Base-by-base conservation (phyloP, 1,140 invertebrate genomes). In the Meteorus sp. region DNA sequence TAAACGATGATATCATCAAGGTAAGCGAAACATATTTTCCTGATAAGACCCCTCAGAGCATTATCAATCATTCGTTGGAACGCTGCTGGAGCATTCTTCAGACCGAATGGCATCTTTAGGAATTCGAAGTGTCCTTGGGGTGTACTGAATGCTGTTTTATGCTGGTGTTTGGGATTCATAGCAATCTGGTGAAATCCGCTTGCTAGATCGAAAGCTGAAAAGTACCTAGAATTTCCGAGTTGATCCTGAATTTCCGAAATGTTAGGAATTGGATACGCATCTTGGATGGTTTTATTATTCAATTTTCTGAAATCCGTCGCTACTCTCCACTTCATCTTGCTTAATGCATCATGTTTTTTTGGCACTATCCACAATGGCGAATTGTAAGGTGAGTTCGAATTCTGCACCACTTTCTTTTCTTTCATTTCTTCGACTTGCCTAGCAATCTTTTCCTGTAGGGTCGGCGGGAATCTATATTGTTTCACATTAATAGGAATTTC, bases 361-460 rank as follows among this genome's bases (percentile, higher is more conserved):
- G 43, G 43, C 3, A 44, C 17, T 7, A 44, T 5, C 3, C 3
- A 44, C 2, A 44, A 6, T 3, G 59, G 52, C n/a, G 53, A 48
- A n/a, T 56, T 61, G 20, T 56, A 56, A 3, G 33, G 44, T 1
- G 59, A 61, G 7, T 43, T 41, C 1, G 44, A 56, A 11, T 48
- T 29, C 48, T 37, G 19, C 9, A 61, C 43, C 13, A 61, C 47
- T 29, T 22, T 39, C 5, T 56, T 61, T 52, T 53, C 29, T 47
- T 33, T 25, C 48, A 61, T 57, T 25, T 61, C 54, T 25, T 57
- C 9, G n/a, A 48, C 35, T 41, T 62, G 60, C 35, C 47, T 6
- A 17, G 9, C 9, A 8, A 61, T 55, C 56, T 61, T 39, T 25
- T 43, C 47, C 25, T 57, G 33, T 25, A 33, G 29, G 23, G 22